Evolutionary conservation across 2,888 invertebrate species (phyloP).

Genomic region (Sphaerophoria rueppellii): DNA sequence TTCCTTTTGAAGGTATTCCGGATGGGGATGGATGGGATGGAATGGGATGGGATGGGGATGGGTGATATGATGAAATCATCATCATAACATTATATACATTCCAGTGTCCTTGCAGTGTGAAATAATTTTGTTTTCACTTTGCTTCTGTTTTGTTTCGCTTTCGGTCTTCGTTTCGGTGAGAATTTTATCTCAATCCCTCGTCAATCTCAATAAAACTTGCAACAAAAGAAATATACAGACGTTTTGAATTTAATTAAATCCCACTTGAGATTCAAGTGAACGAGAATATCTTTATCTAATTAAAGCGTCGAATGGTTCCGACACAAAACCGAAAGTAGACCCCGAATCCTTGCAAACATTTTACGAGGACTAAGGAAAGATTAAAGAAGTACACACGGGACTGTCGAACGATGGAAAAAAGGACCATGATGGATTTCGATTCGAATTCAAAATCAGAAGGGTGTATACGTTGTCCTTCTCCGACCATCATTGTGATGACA

Average conservation of each 20-base stretch:
- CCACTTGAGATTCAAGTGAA: slow-evolving; percentile 73
- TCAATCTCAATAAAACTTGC: slow-evolving; percentile 8
- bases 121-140: slow-evolving; percentile 35
- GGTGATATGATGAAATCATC: background rate
- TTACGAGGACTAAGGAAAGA: slow-evolving; percentile 27
- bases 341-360: slow-evolving; percentile 49
- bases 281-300: slow-evolving; percentile 70
- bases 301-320: slow-evolving; percentile 55
- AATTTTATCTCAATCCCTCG: slow-evolving; percentile 24
- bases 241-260: slow-evolving; percentile 73
- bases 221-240: slow-evolving; percentile 68
- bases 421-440: slow-evolving; percentile 25
- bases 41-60: no score
- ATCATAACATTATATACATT: background rate
- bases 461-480: slow-evolving; percentile 38
- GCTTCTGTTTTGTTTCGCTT: no score
- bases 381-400: background rate
- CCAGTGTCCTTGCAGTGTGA: slow-evolving; percentile 52
- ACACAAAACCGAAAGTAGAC: slow-evolving; percentile 36
- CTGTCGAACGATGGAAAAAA: slow-evolving; percentile 13
- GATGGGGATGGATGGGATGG: no score
- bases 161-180: background rate
- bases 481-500: slow-evolving; percentile 12
- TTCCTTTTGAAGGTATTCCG: background rate
- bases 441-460: slow-evolving; percentile 27